Percentiles rank a stretch among this genome's conserved stretches.
Conservation (phyloP, 2,888 invertebrate genomes). For the Theodoxus fluviatilis region DNA sequence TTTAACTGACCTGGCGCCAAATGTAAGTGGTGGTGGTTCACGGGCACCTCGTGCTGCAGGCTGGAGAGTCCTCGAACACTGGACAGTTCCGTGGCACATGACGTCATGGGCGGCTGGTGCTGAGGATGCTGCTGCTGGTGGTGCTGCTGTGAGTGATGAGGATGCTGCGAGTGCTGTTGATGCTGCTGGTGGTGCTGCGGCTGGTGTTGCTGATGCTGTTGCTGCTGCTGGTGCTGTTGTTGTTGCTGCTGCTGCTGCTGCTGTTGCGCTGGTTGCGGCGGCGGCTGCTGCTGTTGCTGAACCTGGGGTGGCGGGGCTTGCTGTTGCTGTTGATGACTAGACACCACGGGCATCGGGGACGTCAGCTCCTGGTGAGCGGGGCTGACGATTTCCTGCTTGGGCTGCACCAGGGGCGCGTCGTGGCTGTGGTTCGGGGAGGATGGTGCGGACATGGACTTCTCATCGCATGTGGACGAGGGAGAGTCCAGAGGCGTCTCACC, state of each 20-base stretch:
- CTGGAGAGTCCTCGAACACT: constrained; percentile 38
- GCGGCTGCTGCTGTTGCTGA: constrained; percentile 34
- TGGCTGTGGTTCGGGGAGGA: constrained; percentile 31
- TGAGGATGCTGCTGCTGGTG: constrained; percentile 36
- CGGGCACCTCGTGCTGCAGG: constrained; percentile 34
- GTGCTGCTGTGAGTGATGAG: constrained; percentile 32
- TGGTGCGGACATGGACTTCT: no score
- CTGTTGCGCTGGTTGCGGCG: constrained; percentile 26
- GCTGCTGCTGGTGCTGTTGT: constrained; percentile 25
- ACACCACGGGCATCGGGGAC: no score
- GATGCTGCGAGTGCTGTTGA: constrained; percentile 70
- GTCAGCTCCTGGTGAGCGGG: constrained; percentile 25
- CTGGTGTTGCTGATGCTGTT: constrained; percentile 1
- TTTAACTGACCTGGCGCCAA: constrained; percentile 56
- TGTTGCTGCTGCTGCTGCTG: constrained; percentile 26
- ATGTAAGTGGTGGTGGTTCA: constrained; percentile 40
- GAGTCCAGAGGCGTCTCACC: constrained; percentile 31
- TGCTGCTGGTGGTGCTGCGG: constrained; percentile 68
- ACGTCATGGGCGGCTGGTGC: constrained; percentile 29
- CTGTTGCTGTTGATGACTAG: no score
- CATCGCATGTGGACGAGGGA: no score
- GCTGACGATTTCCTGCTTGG: constrained; percentile 32
- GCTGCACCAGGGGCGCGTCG: constrained; percentile 29
- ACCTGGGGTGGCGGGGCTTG: constrained; percentile 28
- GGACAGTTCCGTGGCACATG: constrained; percentile 28